A percentile compares a stretch with the other conserved stretches of the same genome.
Conservation (phyloP, 1,140 invertebrate genomes). For the Drosophila albomicans region DNA sequence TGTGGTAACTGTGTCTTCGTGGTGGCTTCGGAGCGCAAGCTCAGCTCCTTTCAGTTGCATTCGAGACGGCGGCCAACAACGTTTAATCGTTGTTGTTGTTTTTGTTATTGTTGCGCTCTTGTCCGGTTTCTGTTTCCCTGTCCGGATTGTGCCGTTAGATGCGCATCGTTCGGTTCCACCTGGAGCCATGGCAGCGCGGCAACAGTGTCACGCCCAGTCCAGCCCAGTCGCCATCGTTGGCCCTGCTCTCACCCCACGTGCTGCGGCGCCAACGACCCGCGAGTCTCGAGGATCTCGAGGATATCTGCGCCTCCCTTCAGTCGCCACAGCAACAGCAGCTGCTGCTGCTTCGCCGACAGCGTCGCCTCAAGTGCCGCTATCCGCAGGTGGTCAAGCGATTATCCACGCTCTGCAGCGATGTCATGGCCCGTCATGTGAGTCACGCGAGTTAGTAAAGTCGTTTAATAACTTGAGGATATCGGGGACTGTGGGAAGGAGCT, state of each 20-base stretch:
- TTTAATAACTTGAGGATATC: too few species aligned
- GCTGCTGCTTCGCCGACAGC: constrained; percentile 46
- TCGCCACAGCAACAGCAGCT: constrained; percentile 45
- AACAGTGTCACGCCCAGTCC: constrained; percentile 75
- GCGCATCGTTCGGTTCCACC: constrained; percentile 84
- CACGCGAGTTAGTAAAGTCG: too few species aligned
- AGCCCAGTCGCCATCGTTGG: constrained; percentile 76
- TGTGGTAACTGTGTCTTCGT: constrained; percentile 30
- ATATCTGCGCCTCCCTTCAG: constrained; percentile 12
- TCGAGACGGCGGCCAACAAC: constrained; percentile 61
- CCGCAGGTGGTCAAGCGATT: constrained; percentile 82
- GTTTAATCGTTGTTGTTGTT: constrained; percentile 42
- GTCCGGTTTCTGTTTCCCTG: constrained; percentile 27
- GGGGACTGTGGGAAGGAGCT: too few species aligned
- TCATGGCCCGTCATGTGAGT: constrained; percentile 79
- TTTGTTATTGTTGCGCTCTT: constrained; percentile 12
- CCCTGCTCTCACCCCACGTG: constrained; percentile 77
- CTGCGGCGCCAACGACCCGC: constrained; percentile 77
- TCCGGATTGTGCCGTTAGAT: constrained; percentile 46
- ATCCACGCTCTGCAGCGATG: constrained; percentile 82
- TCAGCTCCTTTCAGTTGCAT: constrained; percentile 77
- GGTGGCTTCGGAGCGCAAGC: constrained; percentile 1
- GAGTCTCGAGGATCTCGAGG: constrained; percentile 72
- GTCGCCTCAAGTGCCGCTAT: constrained; percentile 76
- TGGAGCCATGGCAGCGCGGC: constrained; percentile 83